Percentiles rank a stretch among this genome's conserved stretches.
phyloP scores from a whole-genome alignment of 2,888 invertebrate genomes.

The Ophonus ardosiacus region DNA sequence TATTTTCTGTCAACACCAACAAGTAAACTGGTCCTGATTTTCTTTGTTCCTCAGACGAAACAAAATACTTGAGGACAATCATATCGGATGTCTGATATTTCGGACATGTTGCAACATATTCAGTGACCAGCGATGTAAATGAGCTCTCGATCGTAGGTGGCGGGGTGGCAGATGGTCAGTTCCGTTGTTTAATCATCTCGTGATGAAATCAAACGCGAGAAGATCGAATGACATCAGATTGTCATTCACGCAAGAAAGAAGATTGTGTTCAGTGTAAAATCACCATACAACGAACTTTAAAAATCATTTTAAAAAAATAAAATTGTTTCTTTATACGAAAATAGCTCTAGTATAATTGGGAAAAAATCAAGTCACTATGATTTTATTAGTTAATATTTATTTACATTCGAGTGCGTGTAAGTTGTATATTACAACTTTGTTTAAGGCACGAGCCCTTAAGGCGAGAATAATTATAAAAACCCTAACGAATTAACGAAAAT shows the following conservation, averaged over 20 bases:
- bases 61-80: constrained; percentile 14
- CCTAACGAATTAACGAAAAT: too few relatives aligned
- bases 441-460: too few relatives aligned
- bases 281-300: not conserved
- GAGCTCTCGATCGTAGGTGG: constrained; percentile 11
- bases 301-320: too few relatives aligned
- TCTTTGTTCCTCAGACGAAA: constrained; percentile 43
- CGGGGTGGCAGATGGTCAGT: constrained; percentile 43
- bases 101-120: constrained; percentile 52
- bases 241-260: constrained; percentile 14
- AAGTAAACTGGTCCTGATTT: not conserved
- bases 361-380: too few relatives aligned
- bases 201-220: constrained; percentile 51
- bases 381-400: too few relatives aligned
- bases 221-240: constrained; percentile 54
- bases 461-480: too few relatives aligned
- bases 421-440: too few relatives aligned
- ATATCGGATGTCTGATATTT: constrained; percentile 55
- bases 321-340: too few relatives aligned
- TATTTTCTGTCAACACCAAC: constrained; percentile 15
- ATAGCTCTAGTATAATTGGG: too few relatives aligned
- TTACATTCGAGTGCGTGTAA: too few relatives aligned
- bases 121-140: constrained; percentile 58
- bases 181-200: constrained; percentile 46
- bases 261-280: constrained; percentile 24